These are phyloP conservation scores for Galaxias olidus DNA, from an alignment of 2,797 vertebrate genomes.

Conservation along the genomic window DNA sequence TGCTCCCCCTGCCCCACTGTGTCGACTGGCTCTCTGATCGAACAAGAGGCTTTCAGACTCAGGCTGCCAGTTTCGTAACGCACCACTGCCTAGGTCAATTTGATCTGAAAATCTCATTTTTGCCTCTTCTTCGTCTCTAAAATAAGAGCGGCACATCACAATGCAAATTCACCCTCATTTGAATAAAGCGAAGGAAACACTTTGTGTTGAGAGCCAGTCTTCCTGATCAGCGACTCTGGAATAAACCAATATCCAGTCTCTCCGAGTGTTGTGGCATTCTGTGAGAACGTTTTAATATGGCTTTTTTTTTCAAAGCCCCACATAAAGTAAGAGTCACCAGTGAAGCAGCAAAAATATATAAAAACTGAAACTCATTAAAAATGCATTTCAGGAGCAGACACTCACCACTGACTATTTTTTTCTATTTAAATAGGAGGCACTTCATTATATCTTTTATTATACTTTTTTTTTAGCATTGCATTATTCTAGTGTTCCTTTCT, in stretches of 20 bases:
- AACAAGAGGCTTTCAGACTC: constrained; percentile 97
- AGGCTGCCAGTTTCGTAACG: constrained; percentile 98
- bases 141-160: constrained; percentile 99
- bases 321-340: constrained; percentile 98
- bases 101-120: constrained; percentile 99
- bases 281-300: constrained; percentile 94
- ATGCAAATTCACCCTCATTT: constrained; percentile 99
- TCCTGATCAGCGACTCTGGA: constrained; percentile 99
- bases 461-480: constrained; percentile 98
- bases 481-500: constrained; percentile 96
- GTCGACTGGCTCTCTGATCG: constrained; percentile 89
- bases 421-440: constrained; percentile 99
- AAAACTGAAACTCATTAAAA: constrained; percentile 99
- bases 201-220: constrained; percentile 99
- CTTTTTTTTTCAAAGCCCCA: constrained; percentile 86
- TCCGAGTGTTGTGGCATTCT: constrained; percentile 99
- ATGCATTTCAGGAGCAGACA: constrained; percentile 99
- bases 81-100: constrained; percentile 99
- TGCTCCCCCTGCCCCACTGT: constrained; percentile 69
- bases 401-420: constrained; percentile 99
- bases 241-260: constrained; percentile 99
- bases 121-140: constrained; percentile 88
- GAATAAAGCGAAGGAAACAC: constrained; percentile 99
- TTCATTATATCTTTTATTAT: constrained; percentile 99
- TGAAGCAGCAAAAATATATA: constrained; percentile 98